These are phyloP conservation scores for Melieria crassipennis DNA, from an alignment of 2,888 invertebrate genomes.

Conservation along the genomic window DNA sequence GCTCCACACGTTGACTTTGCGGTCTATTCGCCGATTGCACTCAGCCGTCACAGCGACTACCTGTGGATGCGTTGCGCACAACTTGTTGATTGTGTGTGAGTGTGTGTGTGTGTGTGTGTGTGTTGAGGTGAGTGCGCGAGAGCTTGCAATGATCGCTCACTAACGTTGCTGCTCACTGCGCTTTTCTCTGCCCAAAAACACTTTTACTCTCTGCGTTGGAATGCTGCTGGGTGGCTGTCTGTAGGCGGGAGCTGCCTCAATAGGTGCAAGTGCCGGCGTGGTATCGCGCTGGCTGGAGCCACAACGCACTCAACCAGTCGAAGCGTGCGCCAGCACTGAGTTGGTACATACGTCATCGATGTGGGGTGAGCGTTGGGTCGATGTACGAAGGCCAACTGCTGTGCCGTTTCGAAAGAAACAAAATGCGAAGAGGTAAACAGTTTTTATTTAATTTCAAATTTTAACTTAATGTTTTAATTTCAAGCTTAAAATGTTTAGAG, in stretches of 20 bases:
- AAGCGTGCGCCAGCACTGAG: neutral
- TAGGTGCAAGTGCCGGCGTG: neutral
- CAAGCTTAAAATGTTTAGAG: too few relatives aligned
- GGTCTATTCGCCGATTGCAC: neutral
- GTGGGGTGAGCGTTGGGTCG: neutral
- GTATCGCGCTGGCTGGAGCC: neutral
- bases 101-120: neutral
- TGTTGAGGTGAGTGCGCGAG: neutral
- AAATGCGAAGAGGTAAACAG: too few relatives aligned
- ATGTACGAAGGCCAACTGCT: too few relatives aligned
- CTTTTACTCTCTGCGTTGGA: conserved; percentile 57
- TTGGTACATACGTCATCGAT: conserved; percentile 11
- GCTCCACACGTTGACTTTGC: neutral
- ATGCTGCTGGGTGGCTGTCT: conserved; percentile 23
- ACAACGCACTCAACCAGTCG: neutral
- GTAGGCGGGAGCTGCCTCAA: conserved; percentile 9
- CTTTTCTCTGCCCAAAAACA: conserved; percentile 40
- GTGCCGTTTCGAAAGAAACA: too few relatives aligned
- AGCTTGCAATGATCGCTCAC: neutral
- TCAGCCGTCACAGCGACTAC: conserved; percentile 50
- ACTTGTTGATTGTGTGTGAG: conserved; percentile 27
- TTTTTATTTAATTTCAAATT: too few relatives aligned
- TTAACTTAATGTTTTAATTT: too few relatives aligned
- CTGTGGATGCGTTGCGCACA: conserved; percentile 53
- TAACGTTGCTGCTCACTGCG: neutral